Evolutionary conservation across 1,140 invertebrate genomes (phyloP), one percentile per base, ranked within the genome.

Genomic region (Dysdera silvatica): DNA sequence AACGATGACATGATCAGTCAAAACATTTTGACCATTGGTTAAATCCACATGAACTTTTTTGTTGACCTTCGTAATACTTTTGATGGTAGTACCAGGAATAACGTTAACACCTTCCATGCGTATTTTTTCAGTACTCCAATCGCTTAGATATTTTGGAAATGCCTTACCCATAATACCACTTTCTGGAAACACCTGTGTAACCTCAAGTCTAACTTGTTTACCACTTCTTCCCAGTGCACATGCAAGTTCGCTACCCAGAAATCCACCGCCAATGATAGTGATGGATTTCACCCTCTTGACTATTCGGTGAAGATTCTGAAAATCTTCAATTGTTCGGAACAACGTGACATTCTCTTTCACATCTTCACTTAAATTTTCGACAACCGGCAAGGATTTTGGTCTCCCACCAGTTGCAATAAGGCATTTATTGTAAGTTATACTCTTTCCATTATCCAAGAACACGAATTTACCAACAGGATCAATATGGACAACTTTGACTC

Each of bases 241-340:
- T 6, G 91, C 87, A 29, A 96, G 75, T 79, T 96, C 92, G 72
- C 88, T 91, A n/a, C 91, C 92, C 16, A 95, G 80, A 73, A 95
- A 92, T 26, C 92, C 91, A 60, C 91, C 90, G 8, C 92, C 92
- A 70, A 96, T 78, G 68, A 95, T 83, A 23, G 85, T 85, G 54
- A 95, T 80, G 23, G 84, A 83, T 65, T 87, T 84, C 20, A 82
- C 79, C 12, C 71, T 68, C 40, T 74, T 61, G 2, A 70, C 69
- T 4, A 78, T 66, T 24, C 72, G 66, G 54, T 81, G 71, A 31
- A 83, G 69, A 43, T 69, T 70, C 55, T 74, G 67, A 20, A 80
- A 83, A 70, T 83, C 81, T 28, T 76, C 67, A 52, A 81, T 71
- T 70, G 75, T 71, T 71, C 78, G 71, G 71, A 84, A 92, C 2